Evolutionary conservation across 2,797 vertebrate genomes (phyloP).

Genomic region (Triplophysa bombifrons): DNA sequence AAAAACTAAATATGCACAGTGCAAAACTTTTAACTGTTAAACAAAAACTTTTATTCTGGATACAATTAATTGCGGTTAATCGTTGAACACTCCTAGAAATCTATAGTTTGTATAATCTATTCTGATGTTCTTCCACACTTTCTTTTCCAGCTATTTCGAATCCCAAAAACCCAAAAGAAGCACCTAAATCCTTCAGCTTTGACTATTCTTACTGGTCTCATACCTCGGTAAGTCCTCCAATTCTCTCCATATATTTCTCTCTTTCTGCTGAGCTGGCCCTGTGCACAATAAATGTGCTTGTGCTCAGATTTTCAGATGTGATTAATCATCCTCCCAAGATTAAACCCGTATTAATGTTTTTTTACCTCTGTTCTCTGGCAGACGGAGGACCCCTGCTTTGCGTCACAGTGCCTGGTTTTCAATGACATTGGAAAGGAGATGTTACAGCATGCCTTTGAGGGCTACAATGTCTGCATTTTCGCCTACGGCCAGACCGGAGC

Average conservation of each 20-base stretch:
- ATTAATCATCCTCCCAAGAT: constrained; percentile 11
- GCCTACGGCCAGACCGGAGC: constrained; percentile 98
- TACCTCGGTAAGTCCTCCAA: constrained; percentile 84
- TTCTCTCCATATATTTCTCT: background rate
- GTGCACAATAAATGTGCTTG: constrained; percentile 21
- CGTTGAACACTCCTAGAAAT: background rate
- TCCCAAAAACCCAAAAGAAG: constrained; percentile 98
- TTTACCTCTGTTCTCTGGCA: constrained; percentile 60
- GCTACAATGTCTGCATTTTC: constrained; percentile 98
- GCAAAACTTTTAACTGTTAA: too few species aligned
- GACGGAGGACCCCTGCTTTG: constrained; percentile 92
- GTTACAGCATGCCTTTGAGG: constrained; percentile 95
- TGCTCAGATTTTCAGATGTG: constrained; percentile 10
- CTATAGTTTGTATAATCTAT: background rate
- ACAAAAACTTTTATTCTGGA: background rate
- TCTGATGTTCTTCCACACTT: constrained; percentile 21
- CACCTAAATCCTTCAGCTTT: constrained; percentile 97
- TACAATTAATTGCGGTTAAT: background rate
- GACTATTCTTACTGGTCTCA: constrained; percentile 99
- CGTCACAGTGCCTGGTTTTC: constrained; percentile 92
- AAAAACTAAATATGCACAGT: too few species aligned
- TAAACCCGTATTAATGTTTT: background rate
- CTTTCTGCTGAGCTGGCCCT: constrained; percentile 14
- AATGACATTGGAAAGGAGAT: constrained; percentile 99
- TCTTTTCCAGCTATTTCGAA: constrained; percentile 87